Base-by-base conservation (phyloP, 2,888 invertebrate genomes). In the Agonopterix alstromeriana region DNA sequence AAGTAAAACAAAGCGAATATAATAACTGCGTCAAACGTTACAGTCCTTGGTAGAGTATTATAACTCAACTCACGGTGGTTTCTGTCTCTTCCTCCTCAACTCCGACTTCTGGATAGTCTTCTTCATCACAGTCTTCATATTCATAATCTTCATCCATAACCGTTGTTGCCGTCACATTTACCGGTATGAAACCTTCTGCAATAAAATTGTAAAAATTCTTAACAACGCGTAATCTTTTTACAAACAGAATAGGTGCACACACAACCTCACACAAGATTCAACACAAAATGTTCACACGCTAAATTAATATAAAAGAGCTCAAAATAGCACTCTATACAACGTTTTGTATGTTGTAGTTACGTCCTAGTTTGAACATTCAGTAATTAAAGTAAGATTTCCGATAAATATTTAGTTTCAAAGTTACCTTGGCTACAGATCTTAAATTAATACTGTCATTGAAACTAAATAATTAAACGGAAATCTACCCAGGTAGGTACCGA, bases 161-260 rank as follows among this genome's bases (percentile, higher is more conserved):
- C 0, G 72, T 61, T 1, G 88, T 70, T 0, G 88, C 71, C 45
- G 74, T 80, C 5, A 81, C 70, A 14, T 91, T 90, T 0, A 93
- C 85, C 0, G 94, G 92, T 51, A 94, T 64, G 0, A 92, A 82
- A 60, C 93, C 90, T 74, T 94, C 93, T 93, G 60, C 17, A 66
- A 66, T 48, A 42, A 42, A 4, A 9, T 44, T 8, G 10, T 27
- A n/a, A 17, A 10, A 43, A 27, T 5, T 27, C 5, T 5, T 27
- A 27, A 3, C 4, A 2, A 14, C 14, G 17, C 17, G 3, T 17
- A 27, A 27, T 5, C 27, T 27, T 27, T 27, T 27, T 27, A 27
- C n/a, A 3, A n/a, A n/a, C n/a, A n/a, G n/a, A n/a, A n/a, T 9
- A 36, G 8, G 38, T 38, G 10, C 38, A n/a, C n/a, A n/a, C n/a